Percentiles rank a stretch among this genome's conserved stretches.
Conservation (phyloP, 2,113 vertebrate genomes). For the Callaeas wilsoni region DNA sequence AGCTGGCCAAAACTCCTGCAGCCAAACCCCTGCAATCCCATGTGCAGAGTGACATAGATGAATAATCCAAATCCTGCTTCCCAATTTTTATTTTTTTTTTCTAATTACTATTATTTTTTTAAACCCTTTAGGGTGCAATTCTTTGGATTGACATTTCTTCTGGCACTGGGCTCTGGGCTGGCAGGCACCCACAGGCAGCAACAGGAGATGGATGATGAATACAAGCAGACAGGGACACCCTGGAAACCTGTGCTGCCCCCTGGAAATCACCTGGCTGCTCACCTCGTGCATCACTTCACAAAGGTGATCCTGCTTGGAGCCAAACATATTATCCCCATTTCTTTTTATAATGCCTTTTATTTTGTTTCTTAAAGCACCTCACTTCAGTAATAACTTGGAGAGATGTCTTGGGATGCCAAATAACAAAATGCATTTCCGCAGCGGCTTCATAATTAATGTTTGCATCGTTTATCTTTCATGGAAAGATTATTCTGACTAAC, state of each 20-base stretch:
- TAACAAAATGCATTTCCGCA: conserved; percentile 78
- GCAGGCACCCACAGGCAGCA: not conserved
- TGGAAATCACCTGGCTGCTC: not conserved
- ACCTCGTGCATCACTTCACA: not conserved
- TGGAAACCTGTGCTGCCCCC: not conserved
- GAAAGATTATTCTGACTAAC: conserved; percentile 86
- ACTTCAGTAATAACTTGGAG: conserved; percentile 58
- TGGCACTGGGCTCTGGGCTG: not conserved
- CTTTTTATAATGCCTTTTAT: not conserved
- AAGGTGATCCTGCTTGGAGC: not conserved
- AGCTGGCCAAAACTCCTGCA: not conserved
- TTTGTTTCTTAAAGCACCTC: not conserved
- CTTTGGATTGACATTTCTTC: not conserved
- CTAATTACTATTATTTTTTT: not conserved
- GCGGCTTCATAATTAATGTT: conserved; percentile 86
- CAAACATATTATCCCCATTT: not conserved
- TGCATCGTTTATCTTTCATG: conserved; percentile 85
- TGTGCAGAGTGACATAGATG: not conserved
- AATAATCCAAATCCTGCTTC: not conserved
- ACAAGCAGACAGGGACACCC: not conserved
- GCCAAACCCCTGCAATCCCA: not conserved
- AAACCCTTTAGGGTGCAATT: not conserved
- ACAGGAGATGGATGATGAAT: not conserved
- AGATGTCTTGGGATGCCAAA: conserved; percentile 70
- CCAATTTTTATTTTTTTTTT: not conserved